These are phyloP conservation scores for Falco novaeseelandiae DNA, from an alignment of 2,797 vertebrate genomes.

Conservation along the genomic window DNA sequence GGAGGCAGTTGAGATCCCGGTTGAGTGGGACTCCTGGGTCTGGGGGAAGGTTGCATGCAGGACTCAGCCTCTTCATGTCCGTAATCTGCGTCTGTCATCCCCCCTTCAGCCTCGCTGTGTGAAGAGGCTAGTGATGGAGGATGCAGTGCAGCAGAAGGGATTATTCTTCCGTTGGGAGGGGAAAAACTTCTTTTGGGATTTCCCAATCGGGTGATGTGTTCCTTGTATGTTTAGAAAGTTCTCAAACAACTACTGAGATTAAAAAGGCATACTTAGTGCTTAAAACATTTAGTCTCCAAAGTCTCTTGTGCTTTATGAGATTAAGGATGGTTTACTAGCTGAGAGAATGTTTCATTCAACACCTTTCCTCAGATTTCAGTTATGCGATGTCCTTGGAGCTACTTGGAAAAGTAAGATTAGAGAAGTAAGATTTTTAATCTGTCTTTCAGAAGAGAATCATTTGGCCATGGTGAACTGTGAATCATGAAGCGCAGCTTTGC, in stretches of 20 bases:
- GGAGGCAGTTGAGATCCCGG: neutral
- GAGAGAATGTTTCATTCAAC: neutral
- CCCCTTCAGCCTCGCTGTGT: rapidly evolving
- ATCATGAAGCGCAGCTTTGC: neutral
- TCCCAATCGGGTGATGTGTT: neutral
- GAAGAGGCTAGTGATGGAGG: neutral
- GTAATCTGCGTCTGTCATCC: rapidly evolving
- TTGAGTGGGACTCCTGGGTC: neutral
- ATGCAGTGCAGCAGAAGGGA: neutral
- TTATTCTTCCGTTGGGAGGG: neutral
- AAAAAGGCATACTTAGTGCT: neutral
- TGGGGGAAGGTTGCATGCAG: neutral
- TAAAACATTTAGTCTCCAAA: neutral
- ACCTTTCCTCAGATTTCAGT: neutral
- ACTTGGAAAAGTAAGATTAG: neutral
- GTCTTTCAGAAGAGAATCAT: neutral
- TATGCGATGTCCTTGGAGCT: neutral
- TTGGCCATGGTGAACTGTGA: neutral
- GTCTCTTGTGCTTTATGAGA: neutral
- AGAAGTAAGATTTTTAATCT: neutral
- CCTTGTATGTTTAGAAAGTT: neutral
- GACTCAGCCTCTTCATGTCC: neutral
- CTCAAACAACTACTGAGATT: neutral
- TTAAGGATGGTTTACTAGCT: neutral
- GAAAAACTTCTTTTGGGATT: neutral